Base-by-base conservation (phyloP, 2,113 vertebrate species). In the Myxocyprinus asiaticus region DNA sequence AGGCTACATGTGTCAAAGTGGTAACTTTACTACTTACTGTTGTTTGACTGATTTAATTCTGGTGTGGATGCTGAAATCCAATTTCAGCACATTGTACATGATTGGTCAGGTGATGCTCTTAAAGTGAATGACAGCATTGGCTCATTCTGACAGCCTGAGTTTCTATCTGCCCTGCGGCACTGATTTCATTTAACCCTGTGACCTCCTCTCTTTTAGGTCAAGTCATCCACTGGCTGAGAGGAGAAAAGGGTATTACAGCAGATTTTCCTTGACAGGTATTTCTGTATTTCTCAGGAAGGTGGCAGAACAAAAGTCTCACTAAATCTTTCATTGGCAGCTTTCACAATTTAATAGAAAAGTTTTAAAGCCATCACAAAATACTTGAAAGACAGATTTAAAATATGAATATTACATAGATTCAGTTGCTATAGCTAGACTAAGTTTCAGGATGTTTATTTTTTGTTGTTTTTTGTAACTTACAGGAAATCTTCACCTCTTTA, bases 121-220 rank as follows among this genome's bases (percentile, higher is more conserved):
- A 17, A 74, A 62, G 15, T 48, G 58, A n/a, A 61, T 14, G 15
- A 45, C 15, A 14, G 44, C 56, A 62, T 0, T 61, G 45, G 45
- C 53, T 76, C 12, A 15, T 0, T 76, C 61, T 76, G 62, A 65
- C 61, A 65, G 62, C 62, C 47, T 42, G 59, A 76, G 62, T 76
- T 44, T 65, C 73, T 33, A 76, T 76, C 74, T 65, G 62, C 5
- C 62, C 48, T 15, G 62, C 65, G 14, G 48, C 47, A 53, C 74
- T 55, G 62, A 76, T 53, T 76, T 15, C 51, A 76, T 62, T 65
- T 62, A 42, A 65, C 62, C 22, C 61, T 65, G 74, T 76, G 62
- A 76, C 74, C 74, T 44, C 61, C n/a, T 6, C 62, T 76, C 6
- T 64, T 65, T 22, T 44, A 66, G 74, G 74, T 66, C 62, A 76